phyloP scores from a whole-genome alignment of 1,140 invertebrate species.

The Drosophila eugracilis region DNA sequence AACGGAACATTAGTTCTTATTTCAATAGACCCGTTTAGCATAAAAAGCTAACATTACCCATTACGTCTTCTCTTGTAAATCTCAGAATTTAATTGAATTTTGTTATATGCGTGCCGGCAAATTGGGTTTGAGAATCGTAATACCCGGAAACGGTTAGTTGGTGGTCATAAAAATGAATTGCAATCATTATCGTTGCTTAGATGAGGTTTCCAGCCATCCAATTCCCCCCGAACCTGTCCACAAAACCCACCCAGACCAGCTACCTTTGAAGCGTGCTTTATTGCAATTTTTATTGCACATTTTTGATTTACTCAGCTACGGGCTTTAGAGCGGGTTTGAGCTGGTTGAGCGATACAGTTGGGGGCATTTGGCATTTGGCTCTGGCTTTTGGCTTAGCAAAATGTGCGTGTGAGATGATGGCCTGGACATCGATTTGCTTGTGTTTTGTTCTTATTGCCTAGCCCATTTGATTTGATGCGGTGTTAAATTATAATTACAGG shows the following conservation, averaged over 20 bases:
- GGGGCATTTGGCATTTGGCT: background rate
- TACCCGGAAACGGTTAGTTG: constrained; percentile 68
- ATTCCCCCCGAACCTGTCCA: background rate
- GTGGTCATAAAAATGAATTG: constrained; percentile 75
- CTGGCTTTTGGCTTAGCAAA: constrained; percentile 4
- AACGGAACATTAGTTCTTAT: constrained; percentile 3
- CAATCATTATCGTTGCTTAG: constrained; percentile 81
- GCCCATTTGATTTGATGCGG: constrained; percentile 43
- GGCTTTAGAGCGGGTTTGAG: constrained; percentile 26
- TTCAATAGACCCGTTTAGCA: constrained; percentile 15
- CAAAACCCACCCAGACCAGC: background rate
- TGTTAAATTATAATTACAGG: constrained; percentile 78
- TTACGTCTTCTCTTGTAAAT: constrained; percentile 13
- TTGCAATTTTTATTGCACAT: constrained; percentile 73
- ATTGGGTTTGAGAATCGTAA: constrained; percentile 62
- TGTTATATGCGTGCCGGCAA: constrained; percentile 60
- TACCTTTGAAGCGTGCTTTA: constrained; percentile 62
- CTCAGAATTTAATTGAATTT: constrained; percentile 40
- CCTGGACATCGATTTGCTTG: constrained; percentile 46
- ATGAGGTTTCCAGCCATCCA: constrained; percentile 57
- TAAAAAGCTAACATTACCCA: constrained; percentile 10
- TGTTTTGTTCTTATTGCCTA: constrained; percentile 36
- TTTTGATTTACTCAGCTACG: constrained; percentile 72
- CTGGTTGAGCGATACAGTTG: constrained; percentile 12
- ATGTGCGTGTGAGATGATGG: constrained; percentile 35